A percentile compares a stretch with the other conserved stretches of the same genome.
These are phyloP conservation scores for Aplysia californica DNA, from an alignment of 1,140 invertebrate genomes.

Conservation along the genomic window DNA sequence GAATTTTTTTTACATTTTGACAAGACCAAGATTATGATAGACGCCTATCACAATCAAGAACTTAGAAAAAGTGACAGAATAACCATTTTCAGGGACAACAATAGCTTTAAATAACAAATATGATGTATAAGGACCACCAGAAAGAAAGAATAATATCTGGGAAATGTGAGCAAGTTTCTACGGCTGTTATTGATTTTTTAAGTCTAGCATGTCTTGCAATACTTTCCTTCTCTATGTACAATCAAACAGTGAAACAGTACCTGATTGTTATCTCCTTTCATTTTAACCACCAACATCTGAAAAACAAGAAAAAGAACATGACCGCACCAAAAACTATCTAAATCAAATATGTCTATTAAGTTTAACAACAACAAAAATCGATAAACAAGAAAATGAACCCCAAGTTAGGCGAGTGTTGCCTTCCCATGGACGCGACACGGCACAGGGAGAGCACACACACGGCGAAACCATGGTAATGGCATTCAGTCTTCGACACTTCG, in stretches of 20 bases:
- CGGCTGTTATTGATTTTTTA: no score
- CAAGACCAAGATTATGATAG: no score
- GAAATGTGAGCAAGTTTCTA: conserved; percentile 30
- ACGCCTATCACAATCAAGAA: no score
- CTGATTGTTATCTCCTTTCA: conserved; percentile 54
- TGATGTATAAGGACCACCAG: no score
- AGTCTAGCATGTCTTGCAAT: no score
- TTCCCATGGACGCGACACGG: no score
- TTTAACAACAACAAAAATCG: not conserved
- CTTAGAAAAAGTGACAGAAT: conserved; percentile 40
- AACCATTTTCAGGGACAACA: conserved; percentile 48
- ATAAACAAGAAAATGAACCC: not conserved
- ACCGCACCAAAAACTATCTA: not conserved
- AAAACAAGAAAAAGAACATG: conserved; percentile 30
- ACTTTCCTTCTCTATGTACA: no score
- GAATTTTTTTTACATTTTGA: no score
- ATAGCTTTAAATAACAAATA: no score
- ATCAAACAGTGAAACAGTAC: no score
- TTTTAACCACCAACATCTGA: conserved; percentile 57
- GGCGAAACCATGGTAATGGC: conserved; percentile 4
- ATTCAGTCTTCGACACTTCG: no score
- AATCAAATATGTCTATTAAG: not conserved
- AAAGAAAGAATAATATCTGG: conserved; percentile 3
- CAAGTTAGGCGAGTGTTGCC: not conserved
- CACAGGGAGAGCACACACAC: not conserved